Conservation (phyloP, 2,113 vertebrate species). For the Cyprichromis sp. region DNA sequence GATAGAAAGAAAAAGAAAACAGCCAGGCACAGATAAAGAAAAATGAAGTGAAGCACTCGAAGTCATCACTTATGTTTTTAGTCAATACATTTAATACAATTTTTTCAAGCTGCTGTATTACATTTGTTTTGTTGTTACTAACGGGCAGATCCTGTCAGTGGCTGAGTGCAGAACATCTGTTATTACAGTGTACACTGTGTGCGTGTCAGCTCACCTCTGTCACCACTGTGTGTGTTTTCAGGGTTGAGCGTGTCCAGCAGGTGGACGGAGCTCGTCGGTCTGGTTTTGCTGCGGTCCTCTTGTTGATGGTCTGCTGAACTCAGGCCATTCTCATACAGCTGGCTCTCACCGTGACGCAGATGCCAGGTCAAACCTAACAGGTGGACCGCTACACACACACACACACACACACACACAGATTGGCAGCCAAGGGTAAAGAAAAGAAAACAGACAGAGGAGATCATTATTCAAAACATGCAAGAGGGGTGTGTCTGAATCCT, state of each 20-base stretch:
- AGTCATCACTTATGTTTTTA: background rate
- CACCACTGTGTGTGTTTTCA: conserved; percentile 72
- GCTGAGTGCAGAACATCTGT: background rate
- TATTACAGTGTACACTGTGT: background rate
- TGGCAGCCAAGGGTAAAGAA: background rate
- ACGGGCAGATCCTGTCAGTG: background rate
- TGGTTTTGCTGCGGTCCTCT: conserved; percentile 65
- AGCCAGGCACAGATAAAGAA: background rate
- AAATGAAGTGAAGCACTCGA: background rate
- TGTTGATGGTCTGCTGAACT: conserved; percentile 84
- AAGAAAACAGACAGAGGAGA: conserved; percentile 7
- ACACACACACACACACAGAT: background rate
- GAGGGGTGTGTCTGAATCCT: conserved; percentile 33
- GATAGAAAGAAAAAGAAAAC: background rate
- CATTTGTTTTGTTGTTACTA: background rate
- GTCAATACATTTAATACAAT: background rate
- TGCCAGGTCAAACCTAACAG: conserved; percentile 98
- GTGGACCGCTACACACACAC: conserved; percentile 84
- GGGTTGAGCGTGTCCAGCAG: conserved; percentile 84
- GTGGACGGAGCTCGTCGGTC: conserved; percentile 79
- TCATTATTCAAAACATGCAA: conserved; percentile 43
- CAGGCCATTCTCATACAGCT: conserved; percentile 93
- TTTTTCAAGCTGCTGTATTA: background rate
- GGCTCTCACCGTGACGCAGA: conserved; percentile 87
- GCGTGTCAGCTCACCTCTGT: conserved; percentile 49